phyloP scores from a whole-genome alignment of 2,113 vertebrate genomes.

The Lathamus discolor region DNA sequence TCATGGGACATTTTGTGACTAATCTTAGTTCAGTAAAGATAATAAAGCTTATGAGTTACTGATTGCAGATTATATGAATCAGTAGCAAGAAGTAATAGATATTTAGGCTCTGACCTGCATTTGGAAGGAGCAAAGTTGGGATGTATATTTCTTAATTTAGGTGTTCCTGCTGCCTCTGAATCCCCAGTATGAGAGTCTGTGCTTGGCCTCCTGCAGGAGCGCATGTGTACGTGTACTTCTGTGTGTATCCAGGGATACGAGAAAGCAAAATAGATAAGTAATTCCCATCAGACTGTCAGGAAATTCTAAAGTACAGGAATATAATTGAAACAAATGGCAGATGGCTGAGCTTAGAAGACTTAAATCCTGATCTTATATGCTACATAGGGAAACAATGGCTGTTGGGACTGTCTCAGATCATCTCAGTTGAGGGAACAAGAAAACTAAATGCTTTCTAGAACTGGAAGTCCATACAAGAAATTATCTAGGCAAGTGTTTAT shows the following conservation, averaged over 20 bases:
- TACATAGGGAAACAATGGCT: background rate
- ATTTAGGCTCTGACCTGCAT: background rate
- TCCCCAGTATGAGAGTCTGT: background rate
- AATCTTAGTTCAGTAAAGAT: background rate
- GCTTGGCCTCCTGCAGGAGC: background rate
- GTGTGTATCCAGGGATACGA: background rate
- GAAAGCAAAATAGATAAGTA: background rate
- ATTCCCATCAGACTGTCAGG: background rate
- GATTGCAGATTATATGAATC: background rate
- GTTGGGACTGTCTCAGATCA: background rate
- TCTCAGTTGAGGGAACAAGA: background rate
- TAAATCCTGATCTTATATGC: background rate
- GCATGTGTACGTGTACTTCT: rapidly evolving
- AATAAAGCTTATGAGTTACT: background rate
- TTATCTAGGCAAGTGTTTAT: background rate
- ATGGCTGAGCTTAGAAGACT: background rate
- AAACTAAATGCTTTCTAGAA: background rate
- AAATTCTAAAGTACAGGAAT: background rate
- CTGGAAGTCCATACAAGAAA: background rate
- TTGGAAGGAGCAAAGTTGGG: background rate
- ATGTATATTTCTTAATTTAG: background rate
- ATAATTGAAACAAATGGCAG: background rate
- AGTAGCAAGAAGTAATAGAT: background rate
- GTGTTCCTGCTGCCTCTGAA: background rate
- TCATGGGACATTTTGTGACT: background rate